Percentiles rank a stretch among this genome's conserved stretches.
Evolutionary conservation across 2,113 vertebrate genomes (phyloP).

Genomic region (Apus apus): DNA sequence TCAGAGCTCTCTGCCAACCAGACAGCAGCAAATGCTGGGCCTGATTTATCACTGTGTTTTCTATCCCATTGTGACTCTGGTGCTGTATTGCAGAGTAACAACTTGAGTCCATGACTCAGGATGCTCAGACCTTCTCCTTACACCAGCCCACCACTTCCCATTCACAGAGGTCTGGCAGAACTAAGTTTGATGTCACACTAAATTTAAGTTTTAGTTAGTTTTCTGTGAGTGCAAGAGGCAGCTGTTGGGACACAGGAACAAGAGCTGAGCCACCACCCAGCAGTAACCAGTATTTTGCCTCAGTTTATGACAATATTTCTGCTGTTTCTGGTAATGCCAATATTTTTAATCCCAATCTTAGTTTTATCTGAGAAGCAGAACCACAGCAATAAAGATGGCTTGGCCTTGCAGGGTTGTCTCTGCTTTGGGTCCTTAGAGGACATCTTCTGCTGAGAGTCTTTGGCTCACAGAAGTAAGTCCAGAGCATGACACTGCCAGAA

Average conservation of each 20-base stretch:
- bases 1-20: constrained; percentile 43
- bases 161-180: neutral
- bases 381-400: neutral
- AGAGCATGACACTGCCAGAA: neutral
- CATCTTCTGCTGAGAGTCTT: neutral
- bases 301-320: neutral
- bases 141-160: neutral
- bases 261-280: neutral
- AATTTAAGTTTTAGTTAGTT: neutral
- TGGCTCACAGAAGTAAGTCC: neutral
- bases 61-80: neutral
- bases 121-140: neutral
- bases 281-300: neutral
- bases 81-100: neutral
- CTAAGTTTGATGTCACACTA: neutral
- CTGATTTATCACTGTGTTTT: constrained; percentile 19
- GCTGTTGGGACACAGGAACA: neutral
- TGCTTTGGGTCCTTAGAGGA: neutral
- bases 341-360: neutral
- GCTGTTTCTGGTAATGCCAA: neutral
- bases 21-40: constrained; percentile 4
- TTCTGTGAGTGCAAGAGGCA: neutral
- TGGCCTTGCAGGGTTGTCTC: neutral
- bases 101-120: neutral
- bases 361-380: neutral